Evolutionary conservation across 2,113 vertebrate species (phyloP).

Genomic region (Halichoerus grypus): DNA sequence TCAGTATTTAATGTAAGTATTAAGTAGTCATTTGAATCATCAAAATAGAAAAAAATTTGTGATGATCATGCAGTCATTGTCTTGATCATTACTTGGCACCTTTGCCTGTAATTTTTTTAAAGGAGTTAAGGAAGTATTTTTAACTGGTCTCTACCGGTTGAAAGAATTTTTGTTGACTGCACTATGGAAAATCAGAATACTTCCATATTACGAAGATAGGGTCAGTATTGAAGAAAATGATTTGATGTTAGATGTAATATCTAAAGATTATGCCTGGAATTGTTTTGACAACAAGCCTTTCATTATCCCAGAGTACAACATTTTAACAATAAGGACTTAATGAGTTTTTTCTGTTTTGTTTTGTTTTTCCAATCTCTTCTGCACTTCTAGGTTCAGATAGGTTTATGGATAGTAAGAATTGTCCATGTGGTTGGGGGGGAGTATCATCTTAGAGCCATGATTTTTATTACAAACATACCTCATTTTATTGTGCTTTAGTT

Average conservation of each 20-base stretch:
- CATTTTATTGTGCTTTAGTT: neutral
- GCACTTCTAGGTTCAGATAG: neutral
- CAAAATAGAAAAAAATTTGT: neutral
- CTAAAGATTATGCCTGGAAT: neutral
- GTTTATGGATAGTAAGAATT: neutral
- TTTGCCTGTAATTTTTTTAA: slow-evolving; percentile 37
- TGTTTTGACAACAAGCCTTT: neutral
- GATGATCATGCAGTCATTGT: neutral
- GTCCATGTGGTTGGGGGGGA: neutral
- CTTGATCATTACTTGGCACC: neutral
- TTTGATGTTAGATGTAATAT: neutral
- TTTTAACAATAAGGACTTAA: neutral
- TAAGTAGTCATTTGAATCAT: neutral
- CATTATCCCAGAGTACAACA: neutral
- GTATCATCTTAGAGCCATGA: neutral
- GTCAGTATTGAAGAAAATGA: neutral
- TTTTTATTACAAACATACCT: neutral
- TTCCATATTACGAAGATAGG: neutral
- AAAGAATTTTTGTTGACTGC: slow-evolving; percentile 35
- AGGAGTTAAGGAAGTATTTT: slow-evolving; percentile 18
- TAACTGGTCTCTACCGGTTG: neutral
- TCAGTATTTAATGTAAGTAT: slow-evolving; percentile 23
- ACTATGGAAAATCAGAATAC: neutral
- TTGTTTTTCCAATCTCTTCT: neutral
- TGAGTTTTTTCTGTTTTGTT: neutral